phyloP scores from a whole-genome alignment of 2,888 invertebrate genomes.

The Caenorhabditis parvicauda region DNA sequence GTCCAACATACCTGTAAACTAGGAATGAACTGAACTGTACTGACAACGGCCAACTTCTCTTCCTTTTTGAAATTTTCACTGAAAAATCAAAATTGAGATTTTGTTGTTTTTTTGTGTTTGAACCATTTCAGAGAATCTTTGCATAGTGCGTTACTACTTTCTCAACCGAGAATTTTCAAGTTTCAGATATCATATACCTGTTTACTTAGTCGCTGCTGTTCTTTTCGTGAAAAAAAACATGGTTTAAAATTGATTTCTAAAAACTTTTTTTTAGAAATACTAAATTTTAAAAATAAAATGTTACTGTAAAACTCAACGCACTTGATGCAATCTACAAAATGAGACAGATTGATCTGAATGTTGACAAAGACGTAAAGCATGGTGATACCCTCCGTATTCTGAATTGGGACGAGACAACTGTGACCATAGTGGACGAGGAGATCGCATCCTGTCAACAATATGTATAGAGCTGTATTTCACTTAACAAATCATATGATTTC shows the following conservation, averaged over 20 bases:
- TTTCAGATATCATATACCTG: too few relatives aligned
- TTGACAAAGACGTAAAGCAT: constrained; percentile 97
- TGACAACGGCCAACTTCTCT: constrained; percentile 77
- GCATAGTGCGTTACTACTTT: neutral
- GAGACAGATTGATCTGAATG: constrained; percentile 88
- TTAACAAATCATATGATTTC: neutral
- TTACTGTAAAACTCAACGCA: too few relatives aligned
- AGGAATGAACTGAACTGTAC: constrained; percentile 95
- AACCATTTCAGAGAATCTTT: neutral
- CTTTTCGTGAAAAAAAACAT: too few relatives aligned
- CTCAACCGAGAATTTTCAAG: neutral
- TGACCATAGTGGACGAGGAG: constrained; percentile 86
- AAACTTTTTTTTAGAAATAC: too few relatives aligned
- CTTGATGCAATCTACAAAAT: constrained; percentile 86
- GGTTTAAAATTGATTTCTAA: too few relatives aligned
- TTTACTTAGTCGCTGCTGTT: too few relatives aligned
- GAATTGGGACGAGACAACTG: constrained; percentile 74
- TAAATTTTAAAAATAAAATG: neutral
- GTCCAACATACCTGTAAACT: constrained; percentile 83
- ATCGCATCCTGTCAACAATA: constrained; percentile 51
- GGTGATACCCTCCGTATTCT: constrained; percentile 72
- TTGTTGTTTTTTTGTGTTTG: neutral
- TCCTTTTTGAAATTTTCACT: constrained; percentile 31
- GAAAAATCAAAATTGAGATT: neutral
- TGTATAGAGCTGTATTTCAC: too few relatives aligned